These are phyloP conservation scores for Crioceris asparagi DNA, from an alignment of 2,888 invertebrate species.

Conservation along the genomic window DNA sequence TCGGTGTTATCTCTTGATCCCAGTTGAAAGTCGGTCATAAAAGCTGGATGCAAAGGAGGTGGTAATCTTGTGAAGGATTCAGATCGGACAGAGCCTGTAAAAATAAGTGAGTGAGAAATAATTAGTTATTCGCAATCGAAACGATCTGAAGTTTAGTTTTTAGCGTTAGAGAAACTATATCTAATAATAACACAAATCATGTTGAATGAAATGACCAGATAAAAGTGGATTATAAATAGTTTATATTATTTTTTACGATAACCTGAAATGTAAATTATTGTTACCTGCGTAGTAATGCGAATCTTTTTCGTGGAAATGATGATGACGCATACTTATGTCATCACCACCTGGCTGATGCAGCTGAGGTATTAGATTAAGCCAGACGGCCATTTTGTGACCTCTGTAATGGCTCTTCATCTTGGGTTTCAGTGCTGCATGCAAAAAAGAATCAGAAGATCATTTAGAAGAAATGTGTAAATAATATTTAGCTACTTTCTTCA, in stretches of 20 bases:
- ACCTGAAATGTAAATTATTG: too few relatives aligned
- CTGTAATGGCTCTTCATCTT: slow-evolving; percentile 76
- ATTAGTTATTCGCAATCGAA: too few relatives aligned
- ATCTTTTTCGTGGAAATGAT: slow-evolving; percentile 63
- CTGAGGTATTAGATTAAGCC: slow-evolving; percentile 79
- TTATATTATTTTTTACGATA: too few relatives aligned
- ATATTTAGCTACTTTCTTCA: too few relatives aligned
- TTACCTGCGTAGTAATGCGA: slow-evolving; percentile 67
- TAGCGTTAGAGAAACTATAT: too few relatives aligned
- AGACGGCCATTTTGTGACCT: slow-evolving; percentile 82
- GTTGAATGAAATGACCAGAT: too few relatives aligned
- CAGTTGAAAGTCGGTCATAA: slow-evolving; percentile 32
- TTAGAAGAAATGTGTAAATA: not conserved
- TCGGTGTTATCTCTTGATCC: slow-evolving; percentile 28
- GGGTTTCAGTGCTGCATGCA: slow-evolving; percentile 50
- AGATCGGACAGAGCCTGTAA: slow-evolving; percentile 39
- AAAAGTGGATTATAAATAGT: too few relatives aligned
- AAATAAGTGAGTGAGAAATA: too few relatives aligned
- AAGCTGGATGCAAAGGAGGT: slow-evolving; percentile 36
- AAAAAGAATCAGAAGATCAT: not conserved
- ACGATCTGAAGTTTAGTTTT: too few relatives aligned
- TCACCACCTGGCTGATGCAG: slow-evolving; percentile 69
- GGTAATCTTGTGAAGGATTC: slow-evolving; percentile 42
- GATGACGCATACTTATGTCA: slow-evolving; percentile 58
- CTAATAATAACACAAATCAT: too few relatives aligned